Evolutionary conservation across 2,113 vertebrate genomes (phyloP).

Genomic region (Megaptera novaeangliae): DNA sequence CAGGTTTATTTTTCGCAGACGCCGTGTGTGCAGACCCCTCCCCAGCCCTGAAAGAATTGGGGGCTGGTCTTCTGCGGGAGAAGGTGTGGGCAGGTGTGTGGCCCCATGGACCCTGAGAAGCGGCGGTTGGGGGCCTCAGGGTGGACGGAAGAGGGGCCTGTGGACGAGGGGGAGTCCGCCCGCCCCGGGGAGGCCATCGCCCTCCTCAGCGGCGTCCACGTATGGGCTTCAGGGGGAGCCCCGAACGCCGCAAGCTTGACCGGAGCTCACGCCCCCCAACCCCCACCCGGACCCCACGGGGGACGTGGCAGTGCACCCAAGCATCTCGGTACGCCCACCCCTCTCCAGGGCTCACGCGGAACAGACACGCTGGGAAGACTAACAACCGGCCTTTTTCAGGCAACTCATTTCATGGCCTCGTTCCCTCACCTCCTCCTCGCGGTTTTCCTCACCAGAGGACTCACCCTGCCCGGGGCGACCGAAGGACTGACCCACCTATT

Average conservation of each 20-base stretch:
- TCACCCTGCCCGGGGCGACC: slow-evolving; percentile 89
- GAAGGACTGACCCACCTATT: slow-evolving; percentile 90
- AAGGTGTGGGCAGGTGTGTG: fast-evolving
- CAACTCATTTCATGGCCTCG: slow-evolving; percentile 89
- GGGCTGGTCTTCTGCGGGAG: not conserved
- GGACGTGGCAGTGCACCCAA: not conserved
- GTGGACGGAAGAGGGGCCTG: too few relatives aligned
- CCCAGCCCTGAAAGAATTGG: not conserved
- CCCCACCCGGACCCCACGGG: not conserved
- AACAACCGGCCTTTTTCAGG: slow-evolving; percentile 74
- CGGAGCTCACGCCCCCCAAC: not conserved
- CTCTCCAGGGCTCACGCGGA: fast-evolving
- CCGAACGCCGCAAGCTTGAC: fast-evolving
- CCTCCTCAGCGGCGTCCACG: not conserved
- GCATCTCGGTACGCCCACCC: fast-evolving
- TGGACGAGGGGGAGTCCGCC: too few relatives aligned
- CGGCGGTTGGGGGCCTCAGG: fast-evolving
- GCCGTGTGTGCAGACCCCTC: not conserved
- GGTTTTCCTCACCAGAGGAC: slow-evolving; percentile 87
- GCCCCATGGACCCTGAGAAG: not conserved
- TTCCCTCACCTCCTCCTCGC: slow-evolving; percentile 94
- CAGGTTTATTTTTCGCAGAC: fast-evolving
- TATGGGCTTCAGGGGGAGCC: fast-evolving
- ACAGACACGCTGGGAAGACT: fast-evolving
- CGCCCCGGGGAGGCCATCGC: fast-evolving